phyloP scores from a whole-genome alignment of 2,797 vertebrate species.

The Melanogrammus aeglefinus region DNA sequence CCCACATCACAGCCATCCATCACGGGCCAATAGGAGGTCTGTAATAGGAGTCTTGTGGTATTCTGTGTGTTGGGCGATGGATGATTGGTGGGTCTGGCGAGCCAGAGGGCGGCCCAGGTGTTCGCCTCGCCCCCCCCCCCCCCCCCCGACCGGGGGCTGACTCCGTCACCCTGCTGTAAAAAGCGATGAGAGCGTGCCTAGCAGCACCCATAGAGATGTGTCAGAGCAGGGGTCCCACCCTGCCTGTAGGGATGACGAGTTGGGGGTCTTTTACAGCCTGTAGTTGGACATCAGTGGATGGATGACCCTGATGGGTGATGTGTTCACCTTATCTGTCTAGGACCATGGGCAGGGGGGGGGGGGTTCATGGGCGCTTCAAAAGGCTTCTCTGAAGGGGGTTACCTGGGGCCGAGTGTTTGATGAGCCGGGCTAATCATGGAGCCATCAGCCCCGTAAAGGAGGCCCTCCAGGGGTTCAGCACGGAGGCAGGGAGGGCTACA shows the following conservation, averaged over 20 bases:
- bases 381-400: constrained; percentile 37
- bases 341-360: background rate
- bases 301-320: background rate
- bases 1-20: background rate
- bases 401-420: constrained; percentile 26
- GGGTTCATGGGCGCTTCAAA: constrained; percentile 34
- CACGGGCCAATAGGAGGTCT: background rate
- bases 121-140: background rate
- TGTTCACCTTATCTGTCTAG: background rate
- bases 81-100: background rate
- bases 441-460: constrained; percentile 25
- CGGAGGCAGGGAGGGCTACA: background rate
- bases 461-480: constrained; percentile 21
- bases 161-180: background rate
- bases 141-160: background rate
- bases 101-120: constrained; percentile 1
- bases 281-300: background rate
- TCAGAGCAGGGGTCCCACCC: background rate
- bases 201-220: background rate
- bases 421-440: constrained; percentile 26
- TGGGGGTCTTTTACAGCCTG: background rate
- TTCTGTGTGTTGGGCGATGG: background rate
- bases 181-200: background rate
- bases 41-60: background rate
- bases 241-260: background rate